These are phyloP conservation scores for Diploptera punctata DNA, from an alignment of 2,888 invertebrate genomes.

Conservation along the genomic window DNA sequence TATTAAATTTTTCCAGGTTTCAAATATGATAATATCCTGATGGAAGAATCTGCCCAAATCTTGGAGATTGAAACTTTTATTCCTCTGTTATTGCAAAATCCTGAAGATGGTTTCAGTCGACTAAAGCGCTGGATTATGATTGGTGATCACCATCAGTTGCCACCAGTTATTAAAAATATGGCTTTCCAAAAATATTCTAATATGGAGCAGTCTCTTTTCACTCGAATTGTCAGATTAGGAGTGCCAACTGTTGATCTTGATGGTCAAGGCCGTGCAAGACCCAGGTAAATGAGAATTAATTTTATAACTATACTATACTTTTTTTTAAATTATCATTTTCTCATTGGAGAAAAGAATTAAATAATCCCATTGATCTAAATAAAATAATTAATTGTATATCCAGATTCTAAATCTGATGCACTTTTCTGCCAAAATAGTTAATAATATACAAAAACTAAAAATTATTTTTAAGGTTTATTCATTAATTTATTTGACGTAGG, in stretches of 20 bases:
- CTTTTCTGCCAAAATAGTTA: no score
- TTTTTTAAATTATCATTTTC: no score
- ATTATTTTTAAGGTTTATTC: no score
- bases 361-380: no score
- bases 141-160: slow-evolving; percentile 98
- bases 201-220: slow-evolving; percentile 99
- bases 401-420: no score
- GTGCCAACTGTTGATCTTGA: slow-evolving; percentile 98
- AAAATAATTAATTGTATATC: no score
- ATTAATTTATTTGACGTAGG: no score
- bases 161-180: slow-evolving; percentile 99
- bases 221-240: slow-evolving; percentile 92
- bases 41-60: slow-evolving; percentile 99
- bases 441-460: no score
- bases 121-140: slow-evolving; percentile 99
- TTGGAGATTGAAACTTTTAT: slow-evolving; percentile 99
- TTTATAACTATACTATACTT: no score
- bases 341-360: no score
- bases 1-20: slow-evolving; percentile 66
- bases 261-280: slow-evolving; percentile 94
- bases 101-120: slow-evolving; percentile 93
- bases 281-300: slow-evolving; percentile 70
- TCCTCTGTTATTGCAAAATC: slow-evolving; percentile 97
- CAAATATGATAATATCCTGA: slow-evolving; percentile 98
- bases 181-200: slow-evolving; percentile 99